Conservation (phyloP, 2,888 invertebrate genomes). For the Cordilura impudica region DNA sequence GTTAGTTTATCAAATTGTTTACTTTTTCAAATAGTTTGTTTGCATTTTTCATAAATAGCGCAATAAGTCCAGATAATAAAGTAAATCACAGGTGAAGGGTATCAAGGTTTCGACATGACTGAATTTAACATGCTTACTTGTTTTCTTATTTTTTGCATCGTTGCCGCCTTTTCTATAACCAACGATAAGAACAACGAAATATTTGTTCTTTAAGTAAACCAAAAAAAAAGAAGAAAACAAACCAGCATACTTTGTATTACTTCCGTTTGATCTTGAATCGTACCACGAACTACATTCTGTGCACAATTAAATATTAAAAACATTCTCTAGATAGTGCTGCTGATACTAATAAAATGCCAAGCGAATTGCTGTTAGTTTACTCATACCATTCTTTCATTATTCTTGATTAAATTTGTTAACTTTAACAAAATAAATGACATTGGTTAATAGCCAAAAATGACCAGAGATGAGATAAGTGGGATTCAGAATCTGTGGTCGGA, state of each 20-base stretch:
- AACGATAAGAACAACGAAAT: background rate
- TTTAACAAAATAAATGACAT: background rate
- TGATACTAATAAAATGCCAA: background rate
- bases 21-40: no score
- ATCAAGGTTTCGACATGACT: no score
- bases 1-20: no score
- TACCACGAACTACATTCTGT: slow-evolving; percentile 8
- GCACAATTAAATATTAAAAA: slow-evolving; percentile 41
- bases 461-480: no score
- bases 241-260: slow-evolving; percentile 28
- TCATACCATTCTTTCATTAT: background rate
- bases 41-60: no score
- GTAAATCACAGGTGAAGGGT: no score
- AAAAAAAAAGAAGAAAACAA: background rate
- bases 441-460: no score
- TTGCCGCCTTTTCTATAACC: background rate
- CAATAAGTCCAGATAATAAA: no score
- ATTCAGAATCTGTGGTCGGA: no score
- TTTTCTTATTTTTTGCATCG: slow-evolving; percentile 12
- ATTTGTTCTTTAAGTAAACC: background rate
- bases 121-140: no score
- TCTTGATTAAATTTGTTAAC: background rate
- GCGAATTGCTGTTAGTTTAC: background rate
- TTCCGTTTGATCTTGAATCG: slow-evolving; percentile 48
- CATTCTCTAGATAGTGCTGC: slow-evolving; percentile 15